A percentile compares a stretch with the other conserved stretches of the same genome.
These are phyloP conservation scores for Nemopilema nomurai DNA, from an alignment of 30 jellyfish, hydroid and myxozoan species.

Conservation along the genomic window DNA sequence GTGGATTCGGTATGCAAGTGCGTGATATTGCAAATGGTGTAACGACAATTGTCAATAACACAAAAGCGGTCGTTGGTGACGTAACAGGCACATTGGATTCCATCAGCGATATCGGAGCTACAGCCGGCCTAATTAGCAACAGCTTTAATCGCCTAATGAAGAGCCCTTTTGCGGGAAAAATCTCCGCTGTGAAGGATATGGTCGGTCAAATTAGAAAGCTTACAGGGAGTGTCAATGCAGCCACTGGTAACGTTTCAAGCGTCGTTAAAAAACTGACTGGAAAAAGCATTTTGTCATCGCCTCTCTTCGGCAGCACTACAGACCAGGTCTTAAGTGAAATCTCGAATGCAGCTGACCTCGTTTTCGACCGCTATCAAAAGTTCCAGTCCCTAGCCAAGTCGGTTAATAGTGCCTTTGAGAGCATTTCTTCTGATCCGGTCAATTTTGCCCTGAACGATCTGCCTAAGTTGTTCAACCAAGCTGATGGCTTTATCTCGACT, in stretches of 20 bases:
- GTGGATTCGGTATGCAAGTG: slow-evolving; percentile 82
- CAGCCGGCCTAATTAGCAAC: slow-evolving; percentile 58
- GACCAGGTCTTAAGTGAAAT: slow-evolving; percentile 56
- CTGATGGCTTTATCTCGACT: slow-evolving; percentile 62
- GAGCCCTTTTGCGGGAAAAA: slow-evolving; percentile 70
- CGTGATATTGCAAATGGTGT: slow-evolving; percentile 77
- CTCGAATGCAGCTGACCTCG: slow-evolving; percentile 68
- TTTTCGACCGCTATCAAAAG: slow-evolving; percentile 88
- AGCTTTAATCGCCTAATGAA: slow-evolving; percentile 65
- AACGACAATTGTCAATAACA: slow-evolving; percentile 52
- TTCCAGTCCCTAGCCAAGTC: slow-evolving; percentile 77
- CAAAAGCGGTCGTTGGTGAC: slow-evolving; percentile 63
- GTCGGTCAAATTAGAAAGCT: slow-evolving; percentile 50
- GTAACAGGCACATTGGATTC: slow-evolving; percentile 68
- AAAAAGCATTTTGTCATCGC: slow-evolving; percentile 49
- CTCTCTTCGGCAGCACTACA: slow-evolving; percentile 80
- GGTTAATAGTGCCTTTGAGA: slow-evolving; percentile 73
- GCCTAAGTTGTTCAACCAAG: slow-evolving; percentile 75
- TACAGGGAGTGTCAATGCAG: slow-evolving; percentile 76
- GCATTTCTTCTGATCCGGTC: slow-evolving; percentile 82
- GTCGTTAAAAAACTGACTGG: slow-evolving; percentile 79
- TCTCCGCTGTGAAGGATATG: slow-evolving; percentile 47
- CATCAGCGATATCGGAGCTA: slow-evolving; percentile 39
- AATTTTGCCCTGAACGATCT: slow-evolving; percentile 85
- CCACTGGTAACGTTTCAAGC: slow-evolving; percentile 59